phyloP scores from a whole-genome alignment of 2,113 vertebrate genomes.

The Craseonycteris thonglongyai region DNA sequence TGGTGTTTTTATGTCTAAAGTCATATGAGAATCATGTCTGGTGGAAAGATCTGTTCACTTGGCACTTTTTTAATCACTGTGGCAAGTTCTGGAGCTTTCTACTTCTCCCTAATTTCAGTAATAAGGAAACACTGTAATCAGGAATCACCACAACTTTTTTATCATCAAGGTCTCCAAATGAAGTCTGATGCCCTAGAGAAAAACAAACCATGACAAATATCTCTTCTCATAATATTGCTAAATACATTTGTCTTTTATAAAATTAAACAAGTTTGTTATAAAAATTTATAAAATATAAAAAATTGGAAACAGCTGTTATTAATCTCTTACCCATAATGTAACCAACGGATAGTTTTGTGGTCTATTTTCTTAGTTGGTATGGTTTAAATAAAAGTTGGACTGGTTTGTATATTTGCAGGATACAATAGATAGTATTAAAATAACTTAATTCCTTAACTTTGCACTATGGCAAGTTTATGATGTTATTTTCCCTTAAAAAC shows the following conservation, averaged over 20 bases:
- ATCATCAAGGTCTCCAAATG: neutral
- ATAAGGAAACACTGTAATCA: neutral
- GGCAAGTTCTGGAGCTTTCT: neutral
- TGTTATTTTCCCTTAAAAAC: neutral
- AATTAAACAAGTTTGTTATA: neutral
- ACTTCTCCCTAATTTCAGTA: neutral
- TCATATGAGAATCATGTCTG: neutral
- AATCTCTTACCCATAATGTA: neutral
- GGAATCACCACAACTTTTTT: slow-evolving; percentile 47
- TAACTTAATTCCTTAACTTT: neutral
- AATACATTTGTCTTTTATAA: neutral
- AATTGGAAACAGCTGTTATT: neutral
- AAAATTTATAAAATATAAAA: neutral
- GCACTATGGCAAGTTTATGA: neutral
- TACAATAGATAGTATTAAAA: neutral
- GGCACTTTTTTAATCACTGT: neutral
- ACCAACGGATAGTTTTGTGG: neutral
- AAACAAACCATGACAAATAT: neutral
- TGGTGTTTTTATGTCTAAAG: neutral
- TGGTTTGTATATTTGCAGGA: neutral
- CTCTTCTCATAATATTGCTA: neutral
- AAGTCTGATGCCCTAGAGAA: neutral
- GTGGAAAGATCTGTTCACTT: neutral
- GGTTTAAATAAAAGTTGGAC: neutral
- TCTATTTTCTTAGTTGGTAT: neutral